These are phyloP conservation scores for Oxyruncus cristatus DNA, from an alignment of 2,113 vertebrate species.

Conservation along the genomic window DNA sequence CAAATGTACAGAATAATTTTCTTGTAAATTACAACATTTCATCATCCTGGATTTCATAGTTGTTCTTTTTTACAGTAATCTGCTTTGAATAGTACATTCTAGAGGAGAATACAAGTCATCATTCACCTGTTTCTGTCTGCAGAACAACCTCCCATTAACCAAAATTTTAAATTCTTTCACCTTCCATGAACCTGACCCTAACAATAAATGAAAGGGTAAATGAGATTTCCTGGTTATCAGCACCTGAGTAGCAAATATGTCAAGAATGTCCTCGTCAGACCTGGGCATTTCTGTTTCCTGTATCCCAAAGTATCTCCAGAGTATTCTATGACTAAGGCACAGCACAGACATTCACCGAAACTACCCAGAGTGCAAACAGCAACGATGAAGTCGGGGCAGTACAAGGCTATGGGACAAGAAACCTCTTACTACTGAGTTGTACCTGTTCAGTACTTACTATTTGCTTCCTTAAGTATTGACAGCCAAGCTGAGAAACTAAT, in stretches of 20 bases:
- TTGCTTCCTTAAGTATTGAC: not conserved
- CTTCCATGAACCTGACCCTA: not conserved
- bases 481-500: not conserved
- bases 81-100: not conserved
- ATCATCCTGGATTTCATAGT: not conserved
- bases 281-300: not conserved
- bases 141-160: not conserved
- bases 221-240: not conserved
- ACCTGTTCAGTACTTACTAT: not conserved
- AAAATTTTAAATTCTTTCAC: not conserved
- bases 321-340: not conserved
- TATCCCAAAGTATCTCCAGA: not conserved
- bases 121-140: not conserved
- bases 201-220: not conserved
- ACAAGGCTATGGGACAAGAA: not conserved
- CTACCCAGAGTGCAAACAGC: not conserved
- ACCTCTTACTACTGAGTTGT: not conserved
- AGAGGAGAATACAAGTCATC: not conserved
- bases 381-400: not conserved
- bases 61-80: not conserved
- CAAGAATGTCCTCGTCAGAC: not conserved
- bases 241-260: not conserved
- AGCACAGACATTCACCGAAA: not conserved
- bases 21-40: not conserved
- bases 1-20: not conserved